Conservation (phyloP, 2,888 invertebrate species). For the Nemurella pictetii region DNA sequence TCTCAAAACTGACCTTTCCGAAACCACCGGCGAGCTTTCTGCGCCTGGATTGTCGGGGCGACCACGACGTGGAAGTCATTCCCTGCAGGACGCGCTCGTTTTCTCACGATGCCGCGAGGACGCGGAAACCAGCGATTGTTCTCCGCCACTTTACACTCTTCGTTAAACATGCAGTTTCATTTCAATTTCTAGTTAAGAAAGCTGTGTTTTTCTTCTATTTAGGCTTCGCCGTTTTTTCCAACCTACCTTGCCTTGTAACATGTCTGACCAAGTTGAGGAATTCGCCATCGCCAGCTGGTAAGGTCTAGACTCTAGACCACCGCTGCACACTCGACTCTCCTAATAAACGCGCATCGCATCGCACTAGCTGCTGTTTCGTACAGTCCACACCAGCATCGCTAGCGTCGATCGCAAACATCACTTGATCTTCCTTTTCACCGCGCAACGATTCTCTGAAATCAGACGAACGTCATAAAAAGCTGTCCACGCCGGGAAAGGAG, state of each 20-base stretch:
- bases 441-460: constrained; percentile 15
- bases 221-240: neutral
- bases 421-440: neutral
- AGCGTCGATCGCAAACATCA: neutral
- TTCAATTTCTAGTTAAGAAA: neutral
- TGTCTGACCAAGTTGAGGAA: neutral
- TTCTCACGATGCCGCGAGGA: no score
- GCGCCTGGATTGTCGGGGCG: no score
- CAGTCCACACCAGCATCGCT: neutral
- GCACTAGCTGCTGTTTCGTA: neutral
- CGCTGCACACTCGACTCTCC: neutral
- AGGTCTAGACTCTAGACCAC: no score
- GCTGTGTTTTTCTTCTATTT: neutral
- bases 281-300: neutral
- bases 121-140: no score
- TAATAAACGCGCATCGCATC: neutral
- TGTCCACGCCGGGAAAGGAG: constrained; percentile 10
- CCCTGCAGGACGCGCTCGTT: no score
- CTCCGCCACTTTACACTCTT: no score
- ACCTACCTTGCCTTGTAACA: neutral
- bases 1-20: neutral
- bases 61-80: no score
- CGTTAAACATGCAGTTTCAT: no score
- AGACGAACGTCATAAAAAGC: constrained; percentile 13
- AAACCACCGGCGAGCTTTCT: no score